Evolutionary conservation across 2,888 invertebrate species (phyloP).

Genomic region (Beris morrisii): DNA sequence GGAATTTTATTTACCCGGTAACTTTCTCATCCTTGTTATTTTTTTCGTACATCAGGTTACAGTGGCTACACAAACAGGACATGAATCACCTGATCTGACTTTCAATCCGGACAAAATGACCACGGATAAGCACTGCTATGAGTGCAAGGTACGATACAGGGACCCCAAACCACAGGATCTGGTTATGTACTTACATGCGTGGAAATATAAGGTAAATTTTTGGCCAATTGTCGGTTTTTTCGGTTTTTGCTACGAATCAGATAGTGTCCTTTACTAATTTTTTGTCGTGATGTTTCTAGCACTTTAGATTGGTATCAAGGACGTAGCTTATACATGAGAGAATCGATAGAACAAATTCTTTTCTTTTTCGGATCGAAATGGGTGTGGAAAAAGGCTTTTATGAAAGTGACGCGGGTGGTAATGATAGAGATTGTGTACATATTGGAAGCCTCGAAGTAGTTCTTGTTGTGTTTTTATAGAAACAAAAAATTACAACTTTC

Average conservation of each 20-base stretch:
- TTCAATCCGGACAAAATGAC: constrained; percentile 74
- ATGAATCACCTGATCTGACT: constrained; percentile 68
- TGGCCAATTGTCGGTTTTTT: not conserved
- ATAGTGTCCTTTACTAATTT: no score
- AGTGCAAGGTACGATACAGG: constrained; percentile 88
- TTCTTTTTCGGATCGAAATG: no score
- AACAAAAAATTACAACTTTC: no score
- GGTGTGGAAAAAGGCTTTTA: no score
- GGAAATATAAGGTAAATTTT: constrained; percentile 77
- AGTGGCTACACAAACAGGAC: constrained; percentile 84
- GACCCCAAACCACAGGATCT: constrained; percentile 91
- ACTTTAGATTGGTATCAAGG: no score
- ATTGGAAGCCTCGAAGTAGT: no score
- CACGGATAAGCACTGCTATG: constrained; percentile 85
- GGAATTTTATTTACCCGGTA: not conserved
- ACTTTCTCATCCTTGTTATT: not conserved
- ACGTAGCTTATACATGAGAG: no score
- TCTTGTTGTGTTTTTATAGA: no score
- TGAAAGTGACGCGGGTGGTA: no score
- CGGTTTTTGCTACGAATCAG: not conserved
- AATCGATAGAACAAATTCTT: no score
- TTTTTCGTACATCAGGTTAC: constrained; percentile 62
- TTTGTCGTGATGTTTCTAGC: no score
- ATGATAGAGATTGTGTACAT: no score
- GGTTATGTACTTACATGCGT: constrained; percentile 95